Percentiles rank a stretch among this genome's conserved stretches.
Conservation (phyloP, 2,113 vertebrate species). For the Meleagris gallopavo region DNA sequence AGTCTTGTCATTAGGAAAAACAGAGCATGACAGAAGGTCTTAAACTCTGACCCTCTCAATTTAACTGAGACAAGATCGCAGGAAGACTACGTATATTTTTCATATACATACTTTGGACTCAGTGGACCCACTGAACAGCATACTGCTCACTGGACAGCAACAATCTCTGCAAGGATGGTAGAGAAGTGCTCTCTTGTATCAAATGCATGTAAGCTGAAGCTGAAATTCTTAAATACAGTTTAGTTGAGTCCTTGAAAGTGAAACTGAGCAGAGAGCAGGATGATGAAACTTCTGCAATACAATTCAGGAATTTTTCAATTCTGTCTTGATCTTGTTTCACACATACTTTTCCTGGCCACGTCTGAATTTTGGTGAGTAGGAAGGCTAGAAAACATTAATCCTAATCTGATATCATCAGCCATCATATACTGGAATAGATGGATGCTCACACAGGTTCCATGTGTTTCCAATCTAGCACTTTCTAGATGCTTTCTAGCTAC, state of each 20-base stretch:
- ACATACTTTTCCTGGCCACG: neutral
- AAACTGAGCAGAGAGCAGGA: neutral
- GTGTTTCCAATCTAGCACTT: neutral
- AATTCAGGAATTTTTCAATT: neutral
- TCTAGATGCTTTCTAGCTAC: neutral
- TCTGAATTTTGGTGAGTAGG: neutral
- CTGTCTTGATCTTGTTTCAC: neutral
- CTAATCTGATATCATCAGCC: neutral
- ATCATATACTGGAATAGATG: neutral
- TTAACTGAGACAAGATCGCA: neutral
- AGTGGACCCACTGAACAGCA: neutral
- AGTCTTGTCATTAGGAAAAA: neutral
- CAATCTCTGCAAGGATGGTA: neutral
- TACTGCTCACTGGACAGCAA: neutral
- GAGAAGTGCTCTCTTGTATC: neutral
- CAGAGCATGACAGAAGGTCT: neutral
- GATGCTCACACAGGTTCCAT: neutral
- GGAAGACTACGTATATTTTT: neutral
- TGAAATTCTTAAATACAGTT: conserved; percentile 5
- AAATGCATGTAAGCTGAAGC: neutral
- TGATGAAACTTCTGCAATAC: neutral
- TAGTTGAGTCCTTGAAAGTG: neutral
- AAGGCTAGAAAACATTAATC: neutral
- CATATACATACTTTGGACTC: neutral
- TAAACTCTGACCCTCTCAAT: neutral